Evolutionary conservation across 1,140 invertebrate species (phyloP).

Genomic region (Polyergus mexicanus): DNA sequence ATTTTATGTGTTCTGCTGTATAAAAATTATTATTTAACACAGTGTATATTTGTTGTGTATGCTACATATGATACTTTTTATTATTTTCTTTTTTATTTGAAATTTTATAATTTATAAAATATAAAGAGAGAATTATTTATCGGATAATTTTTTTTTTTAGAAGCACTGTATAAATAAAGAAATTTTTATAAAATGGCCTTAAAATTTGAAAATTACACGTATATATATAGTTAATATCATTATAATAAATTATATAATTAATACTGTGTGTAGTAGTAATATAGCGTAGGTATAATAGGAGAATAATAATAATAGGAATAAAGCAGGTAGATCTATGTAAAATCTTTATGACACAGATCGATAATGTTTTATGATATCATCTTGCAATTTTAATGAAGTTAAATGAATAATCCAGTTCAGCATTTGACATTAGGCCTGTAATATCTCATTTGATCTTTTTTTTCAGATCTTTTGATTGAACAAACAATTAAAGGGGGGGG

Average conservation of each 20-base stretch:
- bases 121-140: not conserved
- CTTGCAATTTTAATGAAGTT: too few relatives aligned
- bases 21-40: not conserved
- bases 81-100: not conserved
- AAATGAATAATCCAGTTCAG: too few relatives aligned
- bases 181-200: slow-evolving; percentile 10
- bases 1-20: not conserved
- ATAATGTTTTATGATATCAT: too few relatives aligned
- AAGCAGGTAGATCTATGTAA: too few relatives aligned
- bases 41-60: not conserved
- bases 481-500: too few relatives aligned
- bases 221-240: slow-evolving; percentile 9
- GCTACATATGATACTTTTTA: not conserved
- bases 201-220: slow-evolving; percentile 4
- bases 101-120: not conserved
- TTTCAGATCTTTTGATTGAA: too few relatives aligned
- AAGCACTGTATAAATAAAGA: not conserved
- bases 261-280: not conserved
- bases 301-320: too few relatives aligned
- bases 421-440: too few relatives aligned
- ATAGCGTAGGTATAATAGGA: too few relatives aligned
- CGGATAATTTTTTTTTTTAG: not conserved
- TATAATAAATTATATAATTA: slow-evolving; percentile 24
- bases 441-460: too few relatives aligned
- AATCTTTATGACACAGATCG: too few relatives aligned